Percentiles rank a stretch among this genome's conserved stretches.
Conservation (phyloP, 1,140 invertebrate genomes). For the Drosophila bocki region DNA sequence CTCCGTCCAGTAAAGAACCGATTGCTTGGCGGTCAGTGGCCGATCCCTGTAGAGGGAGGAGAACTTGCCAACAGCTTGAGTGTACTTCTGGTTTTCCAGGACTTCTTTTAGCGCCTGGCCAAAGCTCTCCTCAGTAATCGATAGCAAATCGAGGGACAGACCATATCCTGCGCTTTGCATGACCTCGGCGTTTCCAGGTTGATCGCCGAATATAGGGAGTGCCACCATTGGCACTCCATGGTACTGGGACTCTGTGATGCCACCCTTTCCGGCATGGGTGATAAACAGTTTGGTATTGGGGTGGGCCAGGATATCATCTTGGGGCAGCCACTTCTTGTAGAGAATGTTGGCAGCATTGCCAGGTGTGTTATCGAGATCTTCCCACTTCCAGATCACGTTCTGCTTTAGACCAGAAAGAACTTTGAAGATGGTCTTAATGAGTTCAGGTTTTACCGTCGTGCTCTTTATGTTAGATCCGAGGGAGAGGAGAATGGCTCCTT, state of each 20-base stretch:
- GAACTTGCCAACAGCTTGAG: constrained; percentile 46
- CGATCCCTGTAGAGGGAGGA: constrained; percentile 73
- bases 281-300: constrained; percentile 89
- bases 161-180: constrained; percentile 85
- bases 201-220: constrained; percentile 89
- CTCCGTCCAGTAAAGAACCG: constrained; percentile 85
- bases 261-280: constrained; percentile 90
- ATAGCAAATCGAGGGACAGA: constrained; percentile 72
- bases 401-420: constrained; percentile 86
- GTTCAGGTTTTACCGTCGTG: constrained; percentile 81
- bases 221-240: constrained; percentile 90
- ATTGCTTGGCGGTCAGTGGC: constrained; percentile 78
- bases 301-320: constrained; percentile 89
- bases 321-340: constrained; percentile 89
- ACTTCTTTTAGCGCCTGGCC: constrained; percentile 49
- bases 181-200: constrained; percentile 86
- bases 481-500: constrained; percentile 88
- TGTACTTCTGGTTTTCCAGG: constrained; percentile 61
- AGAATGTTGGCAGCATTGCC: constrained; percentile 88
- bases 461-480: constrained; percentile 87
- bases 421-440: constrained; percentile 83
- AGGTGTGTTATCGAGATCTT: constrained; percentile 86
- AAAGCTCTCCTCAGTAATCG: constrained; percentile 82
- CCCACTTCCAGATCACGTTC: constrained; percentile 88
- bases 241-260: constrained; percentile 89